phyloP scores from a whole-genome alignment of 2,797 vertebrate genomes.

The Clamator glandarius region DNA sequence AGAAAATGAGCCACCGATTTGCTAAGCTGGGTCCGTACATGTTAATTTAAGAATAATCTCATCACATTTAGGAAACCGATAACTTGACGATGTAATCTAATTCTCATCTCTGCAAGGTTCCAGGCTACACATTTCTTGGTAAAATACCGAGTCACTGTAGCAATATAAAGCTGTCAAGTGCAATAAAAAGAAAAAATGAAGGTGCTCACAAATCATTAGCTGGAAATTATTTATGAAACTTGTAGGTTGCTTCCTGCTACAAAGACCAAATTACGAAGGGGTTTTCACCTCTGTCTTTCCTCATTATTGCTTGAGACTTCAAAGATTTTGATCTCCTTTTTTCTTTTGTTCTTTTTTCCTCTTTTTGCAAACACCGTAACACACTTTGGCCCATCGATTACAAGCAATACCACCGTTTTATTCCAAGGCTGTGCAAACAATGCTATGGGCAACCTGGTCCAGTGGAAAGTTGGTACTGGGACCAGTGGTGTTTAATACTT shows the following conservation, averaged over 20 bases:
- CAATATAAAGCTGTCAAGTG: conserved; percentile 56
- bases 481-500: too few species aligned
- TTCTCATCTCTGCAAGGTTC: conserved; percentile 10
- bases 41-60: conserved; percentile 32
- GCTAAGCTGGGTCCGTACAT: background rate
- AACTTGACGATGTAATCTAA: background rate
- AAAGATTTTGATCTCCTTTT: background rate
- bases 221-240: conserved; percentile 58
- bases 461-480: too few species aligned
- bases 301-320: background rate
- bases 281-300: conserved; percentile 28
- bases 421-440: background rate
- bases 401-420: background rate
- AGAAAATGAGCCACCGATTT: background rate
- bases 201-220: conserved; percentile 46
- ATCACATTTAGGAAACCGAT: background rate
- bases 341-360: background rate
- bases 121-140: background rate
- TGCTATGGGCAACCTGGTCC: too few species aligned
- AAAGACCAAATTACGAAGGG: background rate
- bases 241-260: conserved; percentile 15
- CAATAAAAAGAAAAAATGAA: conserved; percentile 45
- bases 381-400: background rate
- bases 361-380: background rate
- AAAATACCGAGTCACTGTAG: background rate